Evolutionary conservation across 2,888 invertebrate species (phyloP), one percentile per base, ranked within the genome.

Genomic region (Caenorhabditis sinica): DNA sequence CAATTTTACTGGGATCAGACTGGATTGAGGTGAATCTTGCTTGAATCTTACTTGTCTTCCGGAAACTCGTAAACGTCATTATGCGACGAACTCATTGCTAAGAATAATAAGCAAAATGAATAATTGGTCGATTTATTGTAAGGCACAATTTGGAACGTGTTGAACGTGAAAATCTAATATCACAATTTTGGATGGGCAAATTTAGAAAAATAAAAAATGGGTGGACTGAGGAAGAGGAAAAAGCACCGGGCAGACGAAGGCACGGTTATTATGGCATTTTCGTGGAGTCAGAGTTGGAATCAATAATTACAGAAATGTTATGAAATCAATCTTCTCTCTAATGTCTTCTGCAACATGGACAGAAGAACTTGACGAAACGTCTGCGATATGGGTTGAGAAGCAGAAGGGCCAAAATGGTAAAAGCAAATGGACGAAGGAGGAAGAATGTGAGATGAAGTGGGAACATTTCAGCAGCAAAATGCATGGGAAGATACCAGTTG

Each of bases 401-500:
- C 20, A 82, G 13, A 20, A 82, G 73, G 23, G 56, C 43, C 23
- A 75, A 43, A 43, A 85, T 53, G 9, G 68, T 30, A 53, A 85
- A 74, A 56, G 53, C 56, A 36, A 63, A 82, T 20, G 82, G 86
- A n/a, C 79, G 76, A 49, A 83, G n/a, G 17, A 82, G 65, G 77
- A 80, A 83, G 56, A 75, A 60, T 2, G 77, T 73, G 45, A 82
- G 79, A 51, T 87, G 85, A 43, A 82, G 77, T n/a, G 85, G 82
- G 77, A 77, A 85, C 56, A 79, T 36, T 63, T 85, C 85, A 25
- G 73, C 45, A 43, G 76, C 77, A n/a, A 81, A 74, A 33, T 82
- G 85, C 53, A 82, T 56, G 11, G 82, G 81, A 0, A 82, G 36
- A 40, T 75, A 74, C 82, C 77, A 77, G 51, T 71, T 65, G 72